Evolutionary conservation across 1,140 invertebrate genomes (phyloP), one percentile per base, ranked within the genome.

Genomic region (Meteorus sp.): DNA sequence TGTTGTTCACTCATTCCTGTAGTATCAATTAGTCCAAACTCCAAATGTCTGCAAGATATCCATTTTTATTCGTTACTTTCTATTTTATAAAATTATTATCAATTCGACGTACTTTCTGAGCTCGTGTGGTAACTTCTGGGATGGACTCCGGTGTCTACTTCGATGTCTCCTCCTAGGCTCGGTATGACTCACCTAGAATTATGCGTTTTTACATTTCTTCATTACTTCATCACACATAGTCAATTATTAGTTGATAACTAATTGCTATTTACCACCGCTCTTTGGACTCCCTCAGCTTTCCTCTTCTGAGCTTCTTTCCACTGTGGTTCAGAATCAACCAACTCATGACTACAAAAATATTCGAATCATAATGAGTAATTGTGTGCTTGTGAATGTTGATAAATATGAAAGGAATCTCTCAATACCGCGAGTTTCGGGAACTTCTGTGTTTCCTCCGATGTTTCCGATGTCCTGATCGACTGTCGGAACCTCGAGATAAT

Each of bases 21-120:
- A 0, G 93, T 94, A 63, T 96, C 93, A 45, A 97, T 86, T 65
- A 97, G 81, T 69, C 90, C 87, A 79, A 94, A 96, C 73, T 96
- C 90, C 65, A 97, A 83, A 78, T 96, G 93, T 75, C 78, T 80
- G 66, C 7, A 74, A 79, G 35, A 61, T 31, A 43, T 45, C 33
- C 19, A 56, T 41, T 22, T 13, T 19, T 11, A 31, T 35, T 3
- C 33, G 22, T 23, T 37, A 33, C 11, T 50, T 1, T 11, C 17
- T 13, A 20, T 25, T 39, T n/a, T n/a, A n/a, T n/a, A n/a, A 19
- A 3, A 23, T 8, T 22, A 56, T 17, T 41, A 0, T 22, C 37
- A 19, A 44, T 58, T 19, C 15, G 52, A 39, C 47, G 19, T 71
- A 79, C 78, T 79, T 80, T 66, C 77, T 73, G 53, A 80, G 70